These are phyloP conservation scores for Notodonta dromedarius DNA, from an alignment of 2,888 invertebrate genomes.

Conservation along the genomic window DNA sequence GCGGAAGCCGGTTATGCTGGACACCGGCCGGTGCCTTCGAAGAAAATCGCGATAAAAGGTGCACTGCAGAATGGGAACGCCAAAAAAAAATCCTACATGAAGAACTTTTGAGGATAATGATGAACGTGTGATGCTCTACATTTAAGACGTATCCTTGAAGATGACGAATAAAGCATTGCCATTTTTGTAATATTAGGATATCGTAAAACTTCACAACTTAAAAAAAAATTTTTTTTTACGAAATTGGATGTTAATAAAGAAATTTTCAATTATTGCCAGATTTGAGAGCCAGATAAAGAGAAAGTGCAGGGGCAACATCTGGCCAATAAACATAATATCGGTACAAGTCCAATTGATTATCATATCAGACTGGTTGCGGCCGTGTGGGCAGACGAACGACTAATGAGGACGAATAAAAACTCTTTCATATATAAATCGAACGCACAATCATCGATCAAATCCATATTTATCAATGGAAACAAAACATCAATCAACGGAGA, in stretches of 20 bases:
- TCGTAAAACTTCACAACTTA: too few relatives aligned
- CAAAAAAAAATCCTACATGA: slow-evolving; percentile 29
- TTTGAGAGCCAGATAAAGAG: slow-evolving; percentile 47
- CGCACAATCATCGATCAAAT: slow-evolving; percentile 31
- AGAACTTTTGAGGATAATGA: slow-evolving; percentile 6
- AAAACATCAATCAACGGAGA: slow-evolving; percentile 25
- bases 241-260: neutral
- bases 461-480: slow-evolving; percentile 36
- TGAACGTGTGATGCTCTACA: neutral
- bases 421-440: slow-evolving; percentile 25
- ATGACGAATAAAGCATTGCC: neutral
- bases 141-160: neutral
- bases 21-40: slow-evolving; percentile 62
- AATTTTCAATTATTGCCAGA: slow-evolving; percentile 17
- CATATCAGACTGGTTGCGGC: slow-evolving; percentile 52
- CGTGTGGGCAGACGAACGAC: slow-evolving; percentile 47
- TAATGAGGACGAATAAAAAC: slow-evolving; percentile 27
- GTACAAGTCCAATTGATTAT: slow-evolving; percentile 52
- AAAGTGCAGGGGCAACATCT: slow-evolving; percentile 53
- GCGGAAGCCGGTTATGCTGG: slow-evolving; percentile 79
- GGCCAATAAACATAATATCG: slow-evolving; percentile 42
- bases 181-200: too few relatives aligned
- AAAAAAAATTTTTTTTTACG: too few relatives aligned
- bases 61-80: slow-evolving; percentile 48
- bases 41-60: slow-evolving; percentile 67